A percentile compares a stretch with the other conserved stretches of the same genome.
Evolutionary conservation across 2,888 invertebrate species (phyloP).

Genomic region (Clusia tigrina): DNA sequence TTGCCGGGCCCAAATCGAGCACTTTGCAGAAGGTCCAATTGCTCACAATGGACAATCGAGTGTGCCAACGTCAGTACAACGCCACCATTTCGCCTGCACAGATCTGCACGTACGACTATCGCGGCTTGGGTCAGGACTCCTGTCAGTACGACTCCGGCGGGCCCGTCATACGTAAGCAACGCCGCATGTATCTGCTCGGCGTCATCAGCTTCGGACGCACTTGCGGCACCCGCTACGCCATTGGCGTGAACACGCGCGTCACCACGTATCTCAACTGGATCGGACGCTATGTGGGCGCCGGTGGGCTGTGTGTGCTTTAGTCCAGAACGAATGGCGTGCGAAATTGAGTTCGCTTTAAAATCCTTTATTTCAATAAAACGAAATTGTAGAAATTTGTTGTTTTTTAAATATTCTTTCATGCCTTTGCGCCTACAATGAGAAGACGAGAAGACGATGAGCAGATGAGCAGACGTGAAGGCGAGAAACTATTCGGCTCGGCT

Average conservation of each 20-base stretch:
- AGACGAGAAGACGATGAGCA: too few species aligned
- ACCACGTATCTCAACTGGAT: constrained; percentile 69
- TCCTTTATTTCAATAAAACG: not conserved
- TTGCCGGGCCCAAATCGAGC: constrained; percentile 65
- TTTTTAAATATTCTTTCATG: constrained; percentile 14
- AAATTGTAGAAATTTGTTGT: not conserved
- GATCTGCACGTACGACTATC: constrained; percentile 50
- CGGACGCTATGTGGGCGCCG: constrained; percentile 48
- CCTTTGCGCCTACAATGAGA: too few species aligned
- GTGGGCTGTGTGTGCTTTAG: too few species aligned
- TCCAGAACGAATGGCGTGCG: too few species aligned
- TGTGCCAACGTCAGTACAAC: constrained; percentile 44
- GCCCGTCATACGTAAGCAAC: constrained; percentile 65
- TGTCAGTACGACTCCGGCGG: constrained; percentile 69
- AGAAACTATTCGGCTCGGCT: constrained; percentile 29
- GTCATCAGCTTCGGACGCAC: constrained; percentile 67
- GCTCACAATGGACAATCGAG: constrained; percentile 49
- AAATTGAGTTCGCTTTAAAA: not conserved
- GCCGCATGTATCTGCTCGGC: constrained; percentile 65
- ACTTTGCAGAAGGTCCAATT: constrained; percentile 66
- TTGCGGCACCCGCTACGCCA: constrained; percentile 64
- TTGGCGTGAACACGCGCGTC: constrained; percentile 69
- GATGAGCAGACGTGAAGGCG: constrained; percentile 30
- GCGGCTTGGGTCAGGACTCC: constrained; percentile 62
- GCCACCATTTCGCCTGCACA: constrained; percentile 37